Base-by-base conservation (phyloP, 2,888 invertebrate genomes). In the Cyclophora albipunctata region DNA sequence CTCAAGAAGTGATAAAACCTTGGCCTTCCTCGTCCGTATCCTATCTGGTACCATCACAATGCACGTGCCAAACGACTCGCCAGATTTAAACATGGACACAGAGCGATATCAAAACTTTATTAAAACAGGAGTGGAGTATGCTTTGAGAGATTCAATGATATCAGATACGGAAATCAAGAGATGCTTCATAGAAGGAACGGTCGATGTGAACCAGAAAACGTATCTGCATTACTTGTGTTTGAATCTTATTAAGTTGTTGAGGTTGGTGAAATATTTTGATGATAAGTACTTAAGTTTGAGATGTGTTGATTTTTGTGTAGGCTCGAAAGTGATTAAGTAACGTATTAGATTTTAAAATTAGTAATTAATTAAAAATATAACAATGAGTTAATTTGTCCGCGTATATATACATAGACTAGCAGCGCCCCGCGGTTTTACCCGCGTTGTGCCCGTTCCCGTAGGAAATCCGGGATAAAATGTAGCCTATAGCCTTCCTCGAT, bases 21-120 rank as follows among this genome's bases (percentile, higher is more conserved):
- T 93, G 37, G 91, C 91, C 0, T 81, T 93, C 0, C 66, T 93
- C 7, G 89, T 93, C 1, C 86, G 91, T 6, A 90, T 93, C 20
- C 83, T 93, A 47, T 89, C 90, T 0, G 91, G 91, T n/a, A 92
- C 92, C 3, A 77, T 84, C n/a, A 69, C 73, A 0, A 84, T 88
- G 83, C 85, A 89, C 55, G 73, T 76, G 0, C 85, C 89, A 0
- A 72, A 62, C 5, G 89, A 89, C 7, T 63, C 73, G 0, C 66
- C 72, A 0, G 87, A 89, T 46, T 58, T 84, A 1, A 71, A 62
- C 40, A 70, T 75, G 62, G 83, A 88, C 48, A 78, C 81, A 0
- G 88, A 89, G 3, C 66, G 82, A 54, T 85, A 82, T 51, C 81
- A 86, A 59, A 71, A 71, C 48, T 75, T 78, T 40, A 69, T 89